These are phyloP conservation scores for Chionis minor DNA, from an alignment of 2,113 vertebrate genomes.

Conservation along the genomic window DNA sequence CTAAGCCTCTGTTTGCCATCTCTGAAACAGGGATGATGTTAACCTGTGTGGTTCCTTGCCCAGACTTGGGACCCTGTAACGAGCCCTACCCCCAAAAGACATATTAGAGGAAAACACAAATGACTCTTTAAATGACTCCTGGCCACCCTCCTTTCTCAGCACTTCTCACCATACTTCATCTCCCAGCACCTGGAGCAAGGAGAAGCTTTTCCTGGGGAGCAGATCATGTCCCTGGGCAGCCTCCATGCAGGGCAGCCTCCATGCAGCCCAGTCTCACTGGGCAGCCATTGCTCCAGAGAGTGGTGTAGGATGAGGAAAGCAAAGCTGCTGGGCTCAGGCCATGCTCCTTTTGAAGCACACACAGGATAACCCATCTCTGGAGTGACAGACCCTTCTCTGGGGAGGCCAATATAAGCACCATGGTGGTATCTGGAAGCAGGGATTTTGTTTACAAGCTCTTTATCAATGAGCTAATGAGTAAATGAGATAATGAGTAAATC, in stretches of 20 bases:
- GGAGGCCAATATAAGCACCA: fast-evolving
- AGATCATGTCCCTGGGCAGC: neutral
- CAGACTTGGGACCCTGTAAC: neutral
- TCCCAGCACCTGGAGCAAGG: neutral
- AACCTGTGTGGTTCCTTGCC: neutral
- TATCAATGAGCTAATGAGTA: neutral
- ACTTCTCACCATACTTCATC: neutral
- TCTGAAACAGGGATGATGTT: neutral
- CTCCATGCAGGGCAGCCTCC: no score
- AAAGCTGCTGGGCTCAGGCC: neutral
- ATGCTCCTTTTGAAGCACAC: neutral
- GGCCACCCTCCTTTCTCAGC: neutral
- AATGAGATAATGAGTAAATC: slow-evolving; percentile 1
- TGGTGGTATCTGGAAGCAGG: neutral
- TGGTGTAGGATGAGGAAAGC: neutral
- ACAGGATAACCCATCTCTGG: neutral
- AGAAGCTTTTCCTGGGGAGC: neutral
- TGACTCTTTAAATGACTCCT: neutral
- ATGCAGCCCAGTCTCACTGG: neutral
- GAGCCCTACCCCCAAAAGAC: neutral
- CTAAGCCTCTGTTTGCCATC: neutral
- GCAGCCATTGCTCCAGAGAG: neutral
- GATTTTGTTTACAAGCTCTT: neutral
- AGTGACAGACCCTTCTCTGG: neutral
- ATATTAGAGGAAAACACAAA: neutral